phyloP scores from a whole-genome alignment of 2,797 vertebrate species.

The Telmatherina bonti region DNA sequence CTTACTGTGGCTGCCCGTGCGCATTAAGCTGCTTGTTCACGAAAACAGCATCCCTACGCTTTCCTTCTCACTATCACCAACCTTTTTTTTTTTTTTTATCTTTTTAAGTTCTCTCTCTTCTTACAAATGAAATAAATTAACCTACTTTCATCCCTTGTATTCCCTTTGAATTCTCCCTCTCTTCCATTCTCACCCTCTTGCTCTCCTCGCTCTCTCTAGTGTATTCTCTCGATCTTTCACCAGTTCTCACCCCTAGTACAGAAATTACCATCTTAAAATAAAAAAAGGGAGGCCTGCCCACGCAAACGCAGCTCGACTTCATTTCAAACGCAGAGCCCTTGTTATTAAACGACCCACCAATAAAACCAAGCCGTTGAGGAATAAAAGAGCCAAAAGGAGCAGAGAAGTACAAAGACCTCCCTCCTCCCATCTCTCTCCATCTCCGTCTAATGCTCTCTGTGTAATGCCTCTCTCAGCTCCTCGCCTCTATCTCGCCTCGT shows the following conservation, averaged over 20 bases:
- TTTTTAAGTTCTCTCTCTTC: conserved; percentile 80
- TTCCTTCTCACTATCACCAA: conserved; percentile 81
- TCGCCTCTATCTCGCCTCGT: conserved; percentile 67
- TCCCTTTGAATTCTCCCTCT: conserved; percentile 72
- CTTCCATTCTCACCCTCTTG: conserved; percentile 59
- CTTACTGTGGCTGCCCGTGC: conserved; percentile 96
- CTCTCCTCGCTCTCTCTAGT: conserved; percentile 50
- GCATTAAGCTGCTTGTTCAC: conserved; percentile 99
- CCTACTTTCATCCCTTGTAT: conserved; percentile 79
- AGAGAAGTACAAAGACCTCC: conserved; percentile 80
- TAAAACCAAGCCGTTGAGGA: conserved; percentile 83
- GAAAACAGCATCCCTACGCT: conserved; percentile 95
- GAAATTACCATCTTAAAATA: conserved; percentile 83
- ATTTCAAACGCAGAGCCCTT: conserved; percentile 82
- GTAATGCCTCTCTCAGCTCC: conserved; percentile 75
- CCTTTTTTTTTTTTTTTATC: conserved; percentile 61
- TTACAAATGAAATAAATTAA: conserved; percentile 87
- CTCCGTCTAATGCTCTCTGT: conserved; percentile 69
- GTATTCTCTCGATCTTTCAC: conserved; percentile 56
- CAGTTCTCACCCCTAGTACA: conserved; percentile 71
- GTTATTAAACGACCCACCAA: conserved; percentile 84
- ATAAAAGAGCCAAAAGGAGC: conserved; percentile 82
- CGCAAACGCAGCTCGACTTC: conserved; percentile 78
- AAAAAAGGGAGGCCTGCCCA: conserved; percentile 73
- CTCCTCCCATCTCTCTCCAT: conserved; percentile 62